Percentiles rank a stretch among this genome's conserved stretches.
These are phyloP conservation scores for Brachypodius melanocephalos DNA, from an alignment of 2,113 vertebrate species.

Conservation along the genomic window DNA sequence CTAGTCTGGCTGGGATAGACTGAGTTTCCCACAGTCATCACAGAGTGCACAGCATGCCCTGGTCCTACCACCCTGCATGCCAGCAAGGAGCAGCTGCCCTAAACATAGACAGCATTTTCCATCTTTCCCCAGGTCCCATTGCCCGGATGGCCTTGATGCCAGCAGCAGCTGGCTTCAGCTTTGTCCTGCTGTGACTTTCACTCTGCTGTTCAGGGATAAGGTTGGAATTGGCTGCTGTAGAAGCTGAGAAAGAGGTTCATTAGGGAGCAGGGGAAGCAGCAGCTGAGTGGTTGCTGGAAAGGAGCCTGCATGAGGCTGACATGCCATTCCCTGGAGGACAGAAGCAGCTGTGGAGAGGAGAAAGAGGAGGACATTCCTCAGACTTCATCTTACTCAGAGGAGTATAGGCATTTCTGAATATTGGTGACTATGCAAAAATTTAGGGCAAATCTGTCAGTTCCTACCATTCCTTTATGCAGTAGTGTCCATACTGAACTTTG, in stretches of 20 bases:
- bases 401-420: background rate
- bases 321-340: background rate
- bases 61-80: background rate
- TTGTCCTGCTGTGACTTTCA: background rate
- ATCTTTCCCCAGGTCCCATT: background rate
- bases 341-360: background rate
- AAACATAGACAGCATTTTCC: background rate
- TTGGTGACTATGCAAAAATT: background rate
- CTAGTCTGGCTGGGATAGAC: background rate
- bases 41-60: background rate
- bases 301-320: background rate
- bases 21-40: background rate
- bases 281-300: constrained; percentile 8
- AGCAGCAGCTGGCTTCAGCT: constrained; percentile 1
- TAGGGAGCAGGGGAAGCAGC: background rate
- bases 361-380: background rate
- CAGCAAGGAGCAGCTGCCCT: background rate
- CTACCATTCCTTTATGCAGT: background rate
- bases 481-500: background rate
- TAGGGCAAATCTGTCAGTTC: background rate
- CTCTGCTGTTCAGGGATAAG: background rate
- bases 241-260: background rate
- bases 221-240: background rate
- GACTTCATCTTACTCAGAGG: background rate
- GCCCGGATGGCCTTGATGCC: background rate